phyloP scores from a whole-genome alignment of 2,888 invertebrate genomes.

The Eulithis prunata region DNA sequence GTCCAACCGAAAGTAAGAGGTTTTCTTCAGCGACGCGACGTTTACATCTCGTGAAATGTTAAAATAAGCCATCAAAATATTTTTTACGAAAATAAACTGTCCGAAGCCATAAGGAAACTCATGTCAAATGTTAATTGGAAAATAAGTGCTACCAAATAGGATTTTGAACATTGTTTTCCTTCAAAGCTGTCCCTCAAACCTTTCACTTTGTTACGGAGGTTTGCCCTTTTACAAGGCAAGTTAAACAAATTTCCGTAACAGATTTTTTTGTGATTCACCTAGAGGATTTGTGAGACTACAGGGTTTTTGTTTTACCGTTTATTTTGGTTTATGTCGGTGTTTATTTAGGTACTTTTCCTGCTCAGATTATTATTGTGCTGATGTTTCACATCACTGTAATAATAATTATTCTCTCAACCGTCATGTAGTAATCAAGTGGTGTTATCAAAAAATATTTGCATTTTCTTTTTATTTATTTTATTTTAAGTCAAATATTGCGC shows the following conservation, averaged over 20 bases:
- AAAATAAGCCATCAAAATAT: conserved; percentile 31
- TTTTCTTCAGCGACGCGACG: conserved; percentile 5
- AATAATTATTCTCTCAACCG: too few relatives aligned
- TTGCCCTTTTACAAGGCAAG: conserved; percentile 74
- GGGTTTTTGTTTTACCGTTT: conserved; percentile 70
- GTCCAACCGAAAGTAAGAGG: not conserved
- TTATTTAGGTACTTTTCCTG: conserved; percentile 38
- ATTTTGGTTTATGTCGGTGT: conserved; percentile 52
- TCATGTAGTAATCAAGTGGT: not conserved
- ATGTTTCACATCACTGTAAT: not conserved
- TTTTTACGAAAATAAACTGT: conserved; percentile 22
- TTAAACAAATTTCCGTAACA: conserved; percentile 80
- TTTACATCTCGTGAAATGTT: conserved; percentile 17
- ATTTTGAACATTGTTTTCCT: conserved; percentile 61
- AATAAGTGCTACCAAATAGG: conserved; percentile 67
- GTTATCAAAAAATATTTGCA: not conserved
- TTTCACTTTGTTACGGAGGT: conserved; percentile 67
- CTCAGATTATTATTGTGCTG: conserved; percentile 36
- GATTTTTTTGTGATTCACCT: conserved; percentile 75
- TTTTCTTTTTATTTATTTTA: too few relatives aligned
- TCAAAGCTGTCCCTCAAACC: conserved; percentile 67
- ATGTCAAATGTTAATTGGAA: conserved; percentile 67
- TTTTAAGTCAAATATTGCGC: too few relatives aligned
- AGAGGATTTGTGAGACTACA: conserved; percentile 74
- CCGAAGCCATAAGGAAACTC: conserved; percentile 40